These are phyloP conservation scores for Calyptomena viridis DNA, from an alignment of 2,113 vertebrate species.

Conservation along the genomic window DNA sequence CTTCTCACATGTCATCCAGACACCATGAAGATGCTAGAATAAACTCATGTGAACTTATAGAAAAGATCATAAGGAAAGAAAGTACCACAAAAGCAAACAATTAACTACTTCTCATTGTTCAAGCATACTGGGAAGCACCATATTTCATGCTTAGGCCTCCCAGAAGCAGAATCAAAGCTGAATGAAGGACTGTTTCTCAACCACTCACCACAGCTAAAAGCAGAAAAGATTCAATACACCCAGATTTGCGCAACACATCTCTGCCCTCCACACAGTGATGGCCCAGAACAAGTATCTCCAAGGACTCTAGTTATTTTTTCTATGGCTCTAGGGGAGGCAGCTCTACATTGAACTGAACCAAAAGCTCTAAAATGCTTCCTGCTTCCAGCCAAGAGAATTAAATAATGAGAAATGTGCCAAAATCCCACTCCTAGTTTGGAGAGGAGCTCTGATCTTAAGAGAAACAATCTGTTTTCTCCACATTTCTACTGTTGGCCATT, in stretches of 20 bases:
- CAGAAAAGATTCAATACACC: not conserved
- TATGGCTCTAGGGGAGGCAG: not conserved
- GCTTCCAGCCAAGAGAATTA: not conserved
- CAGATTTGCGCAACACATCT: not conserved
- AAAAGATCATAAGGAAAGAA: not conserved
- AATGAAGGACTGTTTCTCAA: not conserved
- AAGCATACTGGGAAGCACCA: not conserved
- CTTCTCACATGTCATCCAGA: not conserved
- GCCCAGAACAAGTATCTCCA: not conserved
- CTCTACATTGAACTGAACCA: not conserved
- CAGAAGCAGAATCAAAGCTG: not conserved
- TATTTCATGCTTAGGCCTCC: not conserved
- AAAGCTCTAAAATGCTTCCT: not conserved
- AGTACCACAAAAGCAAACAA: not conserved
- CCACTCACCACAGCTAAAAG: not conserved
- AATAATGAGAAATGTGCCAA: not conserved
- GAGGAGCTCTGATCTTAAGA: not conserved
- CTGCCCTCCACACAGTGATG: not conserved
- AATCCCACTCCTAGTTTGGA: not conserved
- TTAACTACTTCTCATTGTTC: not conserved
- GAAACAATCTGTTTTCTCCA: not conserved
- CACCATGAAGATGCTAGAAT: not conserved
- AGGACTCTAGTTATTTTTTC: not conserved
- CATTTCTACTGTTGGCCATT: not conserved
- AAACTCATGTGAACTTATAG: not conserved